Evolutionary conservation across 2,888 invertebrate genomes (phyloP), one percentile per base, ranked within the genome.

Genomic region (Cantharis lateralis): DNA sequence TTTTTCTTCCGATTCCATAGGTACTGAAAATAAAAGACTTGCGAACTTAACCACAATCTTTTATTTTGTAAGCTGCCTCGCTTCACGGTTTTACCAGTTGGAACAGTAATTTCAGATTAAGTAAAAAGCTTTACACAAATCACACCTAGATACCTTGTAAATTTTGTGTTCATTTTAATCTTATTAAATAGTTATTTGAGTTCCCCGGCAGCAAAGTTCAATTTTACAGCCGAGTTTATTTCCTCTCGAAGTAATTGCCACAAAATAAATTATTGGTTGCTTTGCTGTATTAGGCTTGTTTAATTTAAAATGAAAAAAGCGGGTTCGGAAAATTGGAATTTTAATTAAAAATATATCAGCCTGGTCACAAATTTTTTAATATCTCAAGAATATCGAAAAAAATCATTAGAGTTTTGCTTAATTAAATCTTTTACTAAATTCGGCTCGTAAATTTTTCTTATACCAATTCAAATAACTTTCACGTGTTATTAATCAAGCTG

Each of bases 401-500:
- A n/a, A 48, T 48, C 48, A 48, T 48, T 48, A 48, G n/a, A n/a
- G n/a, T n/a, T 48, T 48, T 48, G 48, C 48, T 48, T 48, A 48
- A 48, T 48, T 48, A 48, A 48, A 48, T 48, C 48, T 48, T 5
- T 48, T n/a, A n/a, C 48, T 48, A 48, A 48, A 48, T 48, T 48
- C n/a, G 1, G 48, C n/a, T 48, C 48, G 48, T 48, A 48, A 48
- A 48, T 48, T 48, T 48, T 48, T 48, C 48, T 48, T 48, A 48
- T n/a, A 7, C 48, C 5, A 48, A 7, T 48, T 11, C n/a, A 71
- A 71, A 71, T 28, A 20, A 20, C 13, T 18, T 18, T 15, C 73
- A 48, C 26, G 68, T 68, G 68, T 68, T 73, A 73, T 73, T 73
- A 73, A 73, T 73, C 73, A 73, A 69, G 15, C 26, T 61, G 62